phyloP scores from a whole-genome alignment of 2,888 invertebrate genomes.

The Ametastegia equiseti region DNA sequence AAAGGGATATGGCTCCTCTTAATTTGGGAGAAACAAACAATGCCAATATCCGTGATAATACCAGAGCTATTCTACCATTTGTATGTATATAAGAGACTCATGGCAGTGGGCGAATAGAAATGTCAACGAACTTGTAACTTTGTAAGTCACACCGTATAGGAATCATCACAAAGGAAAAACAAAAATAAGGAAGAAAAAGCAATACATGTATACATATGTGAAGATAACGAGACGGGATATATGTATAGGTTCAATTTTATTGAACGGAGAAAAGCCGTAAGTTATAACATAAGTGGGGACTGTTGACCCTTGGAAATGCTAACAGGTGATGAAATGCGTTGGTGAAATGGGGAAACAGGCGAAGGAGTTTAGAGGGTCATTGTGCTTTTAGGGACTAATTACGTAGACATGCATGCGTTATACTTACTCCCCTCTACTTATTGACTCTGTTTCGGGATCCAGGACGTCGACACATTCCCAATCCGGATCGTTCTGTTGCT shows the following conservation, averaged over 20 bases:
- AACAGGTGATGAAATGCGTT: not conserved
- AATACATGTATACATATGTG: too few species aligned
- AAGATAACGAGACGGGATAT: too few species aligned
- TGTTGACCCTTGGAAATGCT: not conserved
- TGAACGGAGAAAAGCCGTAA: too few species aligned
- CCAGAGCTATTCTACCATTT: not conserved
- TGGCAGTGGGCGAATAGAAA: not conserved
- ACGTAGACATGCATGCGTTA: not conserved
- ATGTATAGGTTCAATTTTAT: too few species aligned
- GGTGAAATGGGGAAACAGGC: not conserved
- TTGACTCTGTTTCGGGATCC: slow-evolving; percentile 5
- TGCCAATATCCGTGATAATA: not conserved
- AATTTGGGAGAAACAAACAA: not conserved
- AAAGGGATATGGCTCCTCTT: not conserved
- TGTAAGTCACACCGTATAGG: not conserved
- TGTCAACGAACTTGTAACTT: not conserved
- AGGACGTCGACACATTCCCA: slow-evolving; percentile 33
- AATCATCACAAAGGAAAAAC: too few species aligned
- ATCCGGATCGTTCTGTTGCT: slow-evolving; percentile 6
- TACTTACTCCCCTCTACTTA: slow-evolving; percentile 13
- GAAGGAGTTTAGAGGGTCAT: not conserved
- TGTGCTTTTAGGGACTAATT: not conserved
- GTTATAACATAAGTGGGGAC: not conserved
- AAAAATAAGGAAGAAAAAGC: not conserved
- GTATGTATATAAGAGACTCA: not conserved